Evolutionary conservation across 2,888 invertebrate species (phyloP).

Genomic region (Alentia gelatinosa): DNA sequence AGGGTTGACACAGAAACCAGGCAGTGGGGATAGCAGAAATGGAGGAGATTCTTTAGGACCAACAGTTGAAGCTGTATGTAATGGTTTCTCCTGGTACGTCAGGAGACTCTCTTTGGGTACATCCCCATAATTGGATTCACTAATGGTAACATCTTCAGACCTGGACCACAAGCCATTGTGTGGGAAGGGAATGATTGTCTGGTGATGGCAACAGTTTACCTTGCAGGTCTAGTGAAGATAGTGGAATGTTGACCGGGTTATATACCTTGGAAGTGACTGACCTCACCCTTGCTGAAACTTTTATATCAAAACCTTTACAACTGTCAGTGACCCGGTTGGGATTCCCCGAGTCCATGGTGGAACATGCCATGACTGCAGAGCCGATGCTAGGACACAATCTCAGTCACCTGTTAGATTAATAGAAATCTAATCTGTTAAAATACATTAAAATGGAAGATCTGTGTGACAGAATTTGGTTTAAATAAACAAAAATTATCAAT

Average conservation of each 20-base stretch:
- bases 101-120: neutral
- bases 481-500: too few relatives aligned
- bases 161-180: neutral
- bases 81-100: neutral
- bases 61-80: neutral
- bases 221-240: neutral
- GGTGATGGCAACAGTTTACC: neutral
- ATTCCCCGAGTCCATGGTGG: neutral
- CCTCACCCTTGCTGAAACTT: neutral
- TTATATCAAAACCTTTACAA: neutral
- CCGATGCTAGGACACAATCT: neutral
- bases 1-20: neutral
- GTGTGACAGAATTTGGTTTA: too few relatives aligned
- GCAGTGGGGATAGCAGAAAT: neutral
- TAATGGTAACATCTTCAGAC: neutral
- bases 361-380: neutral
- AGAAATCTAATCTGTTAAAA: too few relatives aligned
- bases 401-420: too few relatives aligned
- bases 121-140: neutral
- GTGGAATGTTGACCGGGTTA: neutral
- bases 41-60: neutral
- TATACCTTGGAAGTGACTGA: neutral
- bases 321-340: neutral
- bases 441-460: too few relatives aligned
- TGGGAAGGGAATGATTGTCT: neutral